Evolutionary conservation across 2,113 vertebrate species (phyloP).

Genomic region (Bambusicola thoracicus): DNA sequence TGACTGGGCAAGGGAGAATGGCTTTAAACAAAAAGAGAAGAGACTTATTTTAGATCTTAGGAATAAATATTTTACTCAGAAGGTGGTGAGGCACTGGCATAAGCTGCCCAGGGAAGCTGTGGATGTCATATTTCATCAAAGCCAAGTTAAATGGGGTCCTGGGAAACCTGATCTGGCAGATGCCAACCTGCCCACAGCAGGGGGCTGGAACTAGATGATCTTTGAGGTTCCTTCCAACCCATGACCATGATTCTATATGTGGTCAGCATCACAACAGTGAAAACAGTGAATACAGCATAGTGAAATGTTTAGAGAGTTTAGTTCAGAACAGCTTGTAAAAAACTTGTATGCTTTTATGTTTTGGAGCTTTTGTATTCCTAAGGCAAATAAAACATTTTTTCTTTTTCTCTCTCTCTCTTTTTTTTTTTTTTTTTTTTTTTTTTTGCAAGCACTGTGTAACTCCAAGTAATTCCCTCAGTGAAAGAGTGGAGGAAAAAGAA

Average conservation of each 20-base stretch:
- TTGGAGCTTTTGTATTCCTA: neutral
- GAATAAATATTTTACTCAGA: neutral
- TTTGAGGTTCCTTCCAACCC: neutral
- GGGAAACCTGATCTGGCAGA: neutral
- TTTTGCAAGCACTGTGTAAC: neutral
- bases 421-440: neutral
- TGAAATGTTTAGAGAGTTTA: neutral
- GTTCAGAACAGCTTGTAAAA: neutral
- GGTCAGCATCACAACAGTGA: neutral
- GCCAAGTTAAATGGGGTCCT: no score
- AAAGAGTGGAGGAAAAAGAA: neutral
- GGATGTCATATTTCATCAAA: no score
- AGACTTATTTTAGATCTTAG: neutral
- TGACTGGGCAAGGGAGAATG: neutral
- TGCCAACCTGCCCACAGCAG: neutral
- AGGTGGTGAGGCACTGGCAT: neutral
- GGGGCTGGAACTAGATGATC: neutral
- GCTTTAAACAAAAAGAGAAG: neutral
- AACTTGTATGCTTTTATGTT: neutral
- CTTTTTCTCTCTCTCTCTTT: neutral
- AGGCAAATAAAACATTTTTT: neutral
- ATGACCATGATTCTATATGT: accelerated
- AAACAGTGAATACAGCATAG: accelerated
- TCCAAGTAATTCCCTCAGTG: neutral
- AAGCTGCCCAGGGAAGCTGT: neutral